Evolutionary conservation across 2,888 invertebrate species (phyloP), one percentile per base, ranked within the genome.

Genomic region (Smittia sp.): DNA sequence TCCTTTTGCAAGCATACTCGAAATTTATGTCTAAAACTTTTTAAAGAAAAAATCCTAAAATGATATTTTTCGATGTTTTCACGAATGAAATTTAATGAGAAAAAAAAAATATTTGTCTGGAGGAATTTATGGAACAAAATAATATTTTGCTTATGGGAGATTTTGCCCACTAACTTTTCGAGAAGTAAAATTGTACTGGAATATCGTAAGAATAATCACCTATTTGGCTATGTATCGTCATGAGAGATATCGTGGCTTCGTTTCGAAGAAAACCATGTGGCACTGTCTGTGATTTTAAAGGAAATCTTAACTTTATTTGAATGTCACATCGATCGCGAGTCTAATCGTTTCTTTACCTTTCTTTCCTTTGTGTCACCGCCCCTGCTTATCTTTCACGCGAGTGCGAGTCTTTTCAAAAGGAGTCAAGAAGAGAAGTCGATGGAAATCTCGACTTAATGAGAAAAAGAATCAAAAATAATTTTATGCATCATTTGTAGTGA

Each of bases 261-360:
- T 46, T 46, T 46, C 52, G 22, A 63, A 27, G 11, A 66, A 38
- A 66, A 15, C 27, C 32, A 20, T 54, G 72, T 62, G 72, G 54
- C 72, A 72, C 72, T 62, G 32, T 62, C 72, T 72, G 72, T 72
- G 72, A 72, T 72, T 72, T 39, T 24, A 69, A 69, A 69, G 32
- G 39, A 72, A 72, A 72, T 27, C 20, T 18, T 38, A 58, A 58
- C 1, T 18, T 58, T 20, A 9, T 58, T 58, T 18, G 9, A 58
- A 58, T 58, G 11, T 20, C 63, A 63, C 27, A 9, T 63, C 22
- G 25, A 63, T 25, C 27, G 22, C 22, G 27, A 18, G 46, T 46
- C 46, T 46, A 13, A 9, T 24, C 15, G 15, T 22, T 58, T 54
- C 15, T 54, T 54, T 7, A 15, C 15, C 18, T 54, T 54, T 54